Base-by-base conservation (phyloP, 2,888 invertebrate genomes). In the Pteria penguin region DNA sequence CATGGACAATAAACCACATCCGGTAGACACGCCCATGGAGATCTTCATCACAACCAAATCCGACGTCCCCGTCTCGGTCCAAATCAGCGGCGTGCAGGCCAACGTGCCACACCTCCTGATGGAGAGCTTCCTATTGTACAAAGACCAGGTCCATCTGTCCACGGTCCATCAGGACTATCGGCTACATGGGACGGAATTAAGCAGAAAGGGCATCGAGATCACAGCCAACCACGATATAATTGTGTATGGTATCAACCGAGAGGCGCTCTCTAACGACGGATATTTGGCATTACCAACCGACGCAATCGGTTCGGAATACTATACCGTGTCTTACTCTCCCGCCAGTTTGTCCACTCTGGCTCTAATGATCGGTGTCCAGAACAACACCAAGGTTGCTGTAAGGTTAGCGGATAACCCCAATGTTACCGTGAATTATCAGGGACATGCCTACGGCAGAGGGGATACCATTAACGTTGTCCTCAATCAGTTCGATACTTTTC, bases 201-300 rank as follows among this genome's bases (percentile, higher is more conserved):
- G 29, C 22, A 11, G 11, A 22, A 61, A 61, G 22, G 61, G 29
- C 2, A 61, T 61, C 18, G 11, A 3, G 31, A 61, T 76, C 3
- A 36, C 72, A 72, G 78, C 83, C 22, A 67, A 72, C 22, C 73
- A 80, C 11, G 82, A 82, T 22, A 76, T 83, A 1, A 74, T 82
- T 14, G 82, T 83, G 0, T 82, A 82, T 33, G 79, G 80, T 2
- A 72, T 78, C 2, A 83, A 83, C 70, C 62, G 69, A 18, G 83
- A 82, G 60, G 61, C n/a, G 5, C 77, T 78, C 45, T 83, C 84
- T 8, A 78, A 82, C 63, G 84, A 84, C 55, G 84, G 80, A 5
- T 83, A 75, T 70, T 62, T 82, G 1, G 80, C 75, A 8, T 78
- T 81, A 26, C 84, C 84, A 1, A 60, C 68, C 2, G 82, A 83